phyloP scores from a whole-genome alignment of 2,888 invertebrate species.

The Cephus pulcher region DNA sequence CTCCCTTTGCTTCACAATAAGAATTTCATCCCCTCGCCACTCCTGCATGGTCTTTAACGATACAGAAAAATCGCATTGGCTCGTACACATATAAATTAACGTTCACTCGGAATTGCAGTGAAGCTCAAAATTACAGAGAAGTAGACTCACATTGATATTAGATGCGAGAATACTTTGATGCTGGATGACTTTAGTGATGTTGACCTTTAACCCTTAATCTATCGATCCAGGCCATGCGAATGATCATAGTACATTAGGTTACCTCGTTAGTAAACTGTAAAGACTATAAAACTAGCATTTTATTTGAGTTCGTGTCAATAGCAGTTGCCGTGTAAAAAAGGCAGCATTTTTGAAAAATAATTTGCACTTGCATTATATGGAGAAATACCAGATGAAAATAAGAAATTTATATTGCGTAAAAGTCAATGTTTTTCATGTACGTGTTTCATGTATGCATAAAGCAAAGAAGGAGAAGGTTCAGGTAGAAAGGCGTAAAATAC shows the following conservation, averaged over 20 bases:
- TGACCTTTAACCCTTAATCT: not conserved
- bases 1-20: not conserved
- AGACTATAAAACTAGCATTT: not conserved
- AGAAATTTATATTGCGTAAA: conserved; percentile 14
- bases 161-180: not conserved
- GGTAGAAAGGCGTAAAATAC: not conserved
- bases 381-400: conserved; percentile 7
- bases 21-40: not conserved
- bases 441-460: conserved; percentile 2
- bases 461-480: not conserved
- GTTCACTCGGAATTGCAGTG: not conserved
- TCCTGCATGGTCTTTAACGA: not conserved
- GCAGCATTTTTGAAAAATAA: not conserved
- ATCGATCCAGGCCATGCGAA: not conserved
- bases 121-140: not conserved
- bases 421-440: conserved; percentile 13
- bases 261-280: not conserved
- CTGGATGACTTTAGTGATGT: not conserved
- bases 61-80: not conserved
- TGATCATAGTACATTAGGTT: not conserved
- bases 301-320: not conserved
- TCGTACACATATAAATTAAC: not conserved
- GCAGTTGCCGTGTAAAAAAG: not conserved
- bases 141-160: not conserved
- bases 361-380: not conserved